Evolutionary conservation across 2,113 vertebrate genomes (phyloP), one percentile per base, ranked within the genome.

Genomic region (Nannospalax galili): DNA sequence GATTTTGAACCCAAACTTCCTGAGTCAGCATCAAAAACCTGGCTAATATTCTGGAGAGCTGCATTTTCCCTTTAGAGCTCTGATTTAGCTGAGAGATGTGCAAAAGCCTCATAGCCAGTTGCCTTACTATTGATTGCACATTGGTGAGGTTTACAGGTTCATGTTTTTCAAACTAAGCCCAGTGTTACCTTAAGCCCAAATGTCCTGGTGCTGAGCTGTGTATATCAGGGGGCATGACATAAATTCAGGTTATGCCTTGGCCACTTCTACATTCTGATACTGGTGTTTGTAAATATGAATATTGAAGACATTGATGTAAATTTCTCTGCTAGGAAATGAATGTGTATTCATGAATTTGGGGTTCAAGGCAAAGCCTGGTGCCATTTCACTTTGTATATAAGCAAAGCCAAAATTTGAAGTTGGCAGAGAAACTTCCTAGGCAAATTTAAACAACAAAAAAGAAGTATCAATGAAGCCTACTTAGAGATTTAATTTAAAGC

Each of bases 11-110:
- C 74, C 74, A 70, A 42, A 92, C 52, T 95, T 88, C 90, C 93
- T 88, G 73, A 97, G 94, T 96, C 93, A 91, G 94, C 95, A 81
- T 58, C 92, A 93, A 93, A 97, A 95, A 95, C 84, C 78, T 77
- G 79, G 70, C 52, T 97, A 92, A 92, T 65, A 40, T 75, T 90
- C 79, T 93, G 72, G n/a, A 64, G 62, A 96, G 40, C 35, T 79
- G 62, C 42, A 85, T 82, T 94, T 97, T 77, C 69, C 85, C 73
- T 88, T 93, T 89, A 77, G 75, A 88, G 82, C 73, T 94, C 69
- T 93, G 81, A 91, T 94, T 90, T 94, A 97, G 94, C 84, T 94
- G 96, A 94, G 89, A 90, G 70, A 96, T 95, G 91, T 96, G 90
- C 91, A 96, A 95, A 96, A 77, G 9, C 77, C 58, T 85, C 52